phyloP scores from a whole-genome alignment of 37 sponge, comb jelly and placozoan species.

The Tethya wilhelma region DNA sequence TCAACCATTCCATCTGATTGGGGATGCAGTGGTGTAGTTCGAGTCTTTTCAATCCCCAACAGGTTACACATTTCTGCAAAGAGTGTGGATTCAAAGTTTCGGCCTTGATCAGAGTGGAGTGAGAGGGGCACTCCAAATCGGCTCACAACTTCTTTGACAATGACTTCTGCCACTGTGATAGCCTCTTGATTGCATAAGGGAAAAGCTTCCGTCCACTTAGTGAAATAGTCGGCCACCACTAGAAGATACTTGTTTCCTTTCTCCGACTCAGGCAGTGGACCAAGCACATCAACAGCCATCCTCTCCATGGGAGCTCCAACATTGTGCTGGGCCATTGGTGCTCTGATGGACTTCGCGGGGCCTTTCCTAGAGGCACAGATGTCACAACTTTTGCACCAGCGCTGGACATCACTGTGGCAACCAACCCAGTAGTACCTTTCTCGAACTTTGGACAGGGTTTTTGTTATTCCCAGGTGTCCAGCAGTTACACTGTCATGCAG shows the following conservation, averaged over 20 bases:
- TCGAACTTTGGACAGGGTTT: slow-evolving; percentile 51
- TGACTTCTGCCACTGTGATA: slow-evolving; percentile 3
- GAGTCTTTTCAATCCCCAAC: slow-evolving; percentile 49
- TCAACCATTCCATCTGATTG: slow-evolving; percentile 82
- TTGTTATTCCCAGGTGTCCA: slow-evolving; percentile 65
- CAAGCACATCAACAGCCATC: slow-evolving; percentile 56
- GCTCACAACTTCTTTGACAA: slow-evolving; percentile 29
- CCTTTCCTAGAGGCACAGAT: slow-evolving; percentile 41
- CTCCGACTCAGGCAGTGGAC: slow-evolving; percentile 42
- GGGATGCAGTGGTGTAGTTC: slow-evolving; percentile 57
- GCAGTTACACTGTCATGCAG: slow-evolving; percentile 31
- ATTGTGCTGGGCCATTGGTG: background rate
- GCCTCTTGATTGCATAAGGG: slow-evolving; percentile 62
- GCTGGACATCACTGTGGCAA: slow-evolving; percentile 38
- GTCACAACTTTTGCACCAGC: slow-evolving; percentile 46
- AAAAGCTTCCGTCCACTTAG: slow-evolving; percentile 64
- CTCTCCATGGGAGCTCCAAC: slow-evolving; percentile 44
- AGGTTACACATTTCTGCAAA: slow-evolving; percentile 18
- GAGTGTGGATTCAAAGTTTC: slow-evolving; percentile 62
- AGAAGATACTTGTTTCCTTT: slow-evolving; percentile 58
- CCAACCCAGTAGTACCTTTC: slow-evolving; percentile 77
- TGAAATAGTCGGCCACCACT: slow-evolving; percentile 64
- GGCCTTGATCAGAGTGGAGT: slow-evolving; percentile 63
- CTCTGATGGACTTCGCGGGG: slow-evolving; percentile 2
- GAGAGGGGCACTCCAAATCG: slow-evolving; percentile 27